A percentile compares a stretch with the other conserved stretches of the same genome.
These are phyloP conservation scores for Scaptomyza reducta DNA, from an alignment of 2,888 invertebrate species.

Conservation along the genomic window DNA sequence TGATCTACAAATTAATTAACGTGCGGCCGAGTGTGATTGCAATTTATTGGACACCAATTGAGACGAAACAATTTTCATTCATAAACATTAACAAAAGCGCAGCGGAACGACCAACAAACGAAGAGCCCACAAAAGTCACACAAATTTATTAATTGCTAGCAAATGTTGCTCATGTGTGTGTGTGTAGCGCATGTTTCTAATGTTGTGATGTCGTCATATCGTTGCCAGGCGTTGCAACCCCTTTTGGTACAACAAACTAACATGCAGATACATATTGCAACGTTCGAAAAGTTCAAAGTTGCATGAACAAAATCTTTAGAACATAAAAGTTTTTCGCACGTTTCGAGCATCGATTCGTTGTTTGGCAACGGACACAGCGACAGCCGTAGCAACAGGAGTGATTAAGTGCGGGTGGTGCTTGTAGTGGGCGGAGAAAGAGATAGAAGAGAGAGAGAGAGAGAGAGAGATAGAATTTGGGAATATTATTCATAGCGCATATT, in stretches of 20 bases:
- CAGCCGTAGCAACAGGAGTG: conserved; percentile 5
- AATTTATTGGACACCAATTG: conserved; percentile 78
- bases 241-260: no score
- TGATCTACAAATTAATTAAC: conserved; percentile 75
- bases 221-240: conserved; percentile 28
- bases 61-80: conserved; percentile 67
- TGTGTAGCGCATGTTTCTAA: conserved; percentile 45
- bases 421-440: neutral
- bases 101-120: conserved; percentile 7
- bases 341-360: conserved; percentile 46
- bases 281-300: conserved; percentile 72
- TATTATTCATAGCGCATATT: conserved; percentile 71
- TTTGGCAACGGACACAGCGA: conserved; percentile 8
- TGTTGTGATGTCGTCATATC: conserved; percentile 59
- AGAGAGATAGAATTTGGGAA: conserved; percentile 9
- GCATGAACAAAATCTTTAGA: conserved; percentile 54
- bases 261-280: no score
- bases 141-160: conserved; percentile 73
- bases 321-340: conserved; percentile 76
- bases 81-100: conserved; percentile 63
- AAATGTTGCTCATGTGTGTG: conserved; percentile 71
- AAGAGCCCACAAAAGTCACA: conserved; percentile 11
- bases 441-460: neutral
- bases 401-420: neutral
- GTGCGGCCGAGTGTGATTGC: conserved; percentile 71